Conservation (phyloP, 2,113 vertebrate genomes). For the Nycticorax nycticorax region DNA sequence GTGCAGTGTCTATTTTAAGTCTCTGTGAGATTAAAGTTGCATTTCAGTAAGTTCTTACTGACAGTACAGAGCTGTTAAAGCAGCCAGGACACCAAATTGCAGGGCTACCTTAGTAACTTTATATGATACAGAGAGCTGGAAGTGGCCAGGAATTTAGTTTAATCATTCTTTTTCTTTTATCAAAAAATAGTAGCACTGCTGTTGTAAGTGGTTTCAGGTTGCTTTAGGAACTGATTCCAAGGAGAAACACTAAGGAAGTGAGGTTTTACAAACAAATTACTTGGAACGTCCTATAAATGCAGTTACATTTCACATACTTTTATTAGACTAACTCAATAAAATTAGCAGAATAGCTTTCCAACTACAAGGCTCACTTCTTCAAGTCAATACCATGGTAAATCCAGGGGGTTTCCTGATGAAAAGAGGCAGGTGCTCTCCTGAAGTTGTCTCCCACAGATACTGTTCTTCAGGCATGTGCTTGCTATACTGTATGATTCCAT, state of each 20-base stretch:
- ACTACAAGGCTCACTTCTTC: background rate
- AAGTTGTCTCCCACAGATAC: background rate
- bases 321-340: slow-evolving; percentile 23
- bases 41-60: background rate
- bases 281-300: background rate
- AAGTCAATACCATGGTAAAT: background rate
- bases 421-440: slow-evolving; percentile 6
- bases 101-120: background rate
- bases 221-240: background rate
- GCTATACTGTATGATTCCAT: background rate
- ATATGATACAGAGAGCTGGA: background rate
- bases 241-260: background rate
- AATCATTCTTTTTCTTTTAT: background rate
- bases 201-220: background rate
- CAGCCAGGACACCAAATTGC: background rate
- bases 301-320: background rate
- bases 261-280: slow-evolving; percentile 5
- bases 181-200: background rate
- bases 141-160: background rate
- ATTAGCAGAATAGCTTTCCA: background rate
- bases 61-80: background rate
- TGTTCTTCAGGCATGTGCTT: background rate
- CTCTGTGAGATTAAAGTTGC: background rate
- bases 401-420: background rate
- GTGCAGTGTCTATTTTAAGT: background rate